Evolutionary conservation across 1,140 invertebrate species (phyloP), one percentile per base, ranked within the genome.

Genomic region (Orussus abietinus): DNA sequence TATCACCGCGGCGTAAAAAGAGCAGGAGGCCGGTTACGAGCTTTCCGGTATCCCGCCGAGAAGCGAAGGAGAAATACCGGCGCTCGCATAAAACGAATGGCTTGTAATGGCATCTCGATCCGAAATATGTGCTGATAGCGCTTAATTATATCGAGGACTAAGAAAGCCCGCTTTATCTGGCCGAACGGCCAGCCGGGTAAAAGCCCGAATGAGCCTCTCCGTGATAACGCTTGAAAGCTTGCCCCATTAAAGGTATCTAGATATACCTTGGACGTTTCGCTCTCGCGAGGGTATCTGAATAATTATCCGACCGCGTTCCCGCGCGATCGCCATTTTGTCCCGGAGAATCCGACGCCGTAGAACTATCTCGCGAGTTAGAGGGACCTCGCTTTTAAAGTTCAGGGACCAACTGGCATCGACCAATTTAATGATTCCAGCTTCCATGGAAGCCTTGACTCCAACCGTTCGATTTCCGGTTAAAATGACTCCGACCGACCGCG

Each of bases 171-270:
- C 38, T 47, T 47, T 47, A 47, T 48, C 46, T 44, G 35, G 33
- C 25, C 30, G 46, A 26, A 25, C 14, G 31, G 19, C 30, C 28
- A 25, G 14, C 34, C 40, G 38, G 29, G 38, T 49, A 49, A 49
- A 39, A 49, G 48, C 43, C 39, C 36, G 40, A 31, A 15, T 42
- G 40, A 51, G 40, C 18, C 48, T 50, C 42, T 21, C 29, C 12
- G 19, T 47, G 49, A 51, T 51, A 51, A 36, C 40, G 45, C 31
- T 41, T 47, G 49, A 51, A 51, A 51, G 49, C 44, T 51, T 51
- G 49, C 44, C 39, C 49, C 49, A 51, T 51, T 51, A 51, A 47
- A 47, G 35, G 44, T 51, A 46, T 43, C 44, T 46, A 45, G 44
- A 51, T 42, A 36, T 33, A 40, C 38, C 38, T 42, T 31, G 19